Conservation (phyloP, 2,888 invertebrate species). For the Chalcosyrphus nemorum region DNA sequence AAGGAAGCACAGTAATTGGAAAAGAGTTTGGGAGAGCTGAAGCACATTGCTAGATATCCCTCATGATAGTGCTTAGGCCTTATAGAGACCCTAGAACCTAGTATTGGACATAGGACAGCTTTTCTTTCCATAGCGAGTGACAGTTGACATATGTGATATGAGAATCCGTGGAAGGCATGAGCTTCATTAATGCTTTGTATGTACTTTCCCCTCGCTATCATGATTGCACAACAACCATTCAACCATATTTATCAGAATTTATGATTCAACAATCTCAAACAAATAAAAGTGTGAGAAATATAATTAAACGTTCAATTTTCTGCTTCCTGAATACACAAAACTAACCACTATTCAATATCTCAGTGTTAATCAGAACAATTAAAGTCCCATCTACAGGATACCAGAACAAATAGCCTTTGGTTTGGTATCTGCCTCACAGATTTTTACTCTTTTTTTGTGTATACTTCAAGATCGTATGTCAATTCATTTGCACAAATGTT, state of each 20-base stretch:
- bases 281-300: constrained; percentile 48
- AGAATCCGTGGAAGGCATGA: too few relatives aligned
- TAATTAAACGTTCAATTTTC: constrained; percentile 31
- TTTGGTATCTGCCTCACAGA: constrained; percentile 10
- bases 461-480: constrained; percentile 38
- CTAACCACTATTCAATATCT: constrained; percentile 29
- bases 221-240: too few relatives aligned
- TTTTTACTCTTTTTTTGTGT: constrained; percentile 1
- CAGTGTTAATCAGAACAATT: constrained; percentile 70
- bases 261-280: background rate
- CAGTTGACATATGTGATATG: too few relatives aligned
- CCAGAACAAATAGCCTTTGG: constrained; percentile 47
- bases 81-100: too few relatives aligned
- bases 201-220: too few relatives aligned
- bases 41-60: too few relatives aligned
- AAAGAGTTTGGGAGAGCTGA: too few relatives aligned
- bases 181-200: too few relatives aligned
- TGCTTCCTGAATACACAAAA: background rate
- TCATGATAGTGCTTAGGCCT: too few relatives aligned
- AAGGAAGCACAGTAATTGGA: too few relatives aligned
- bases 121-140: too few relatives aligned
- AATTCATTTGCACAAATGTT: constrained; percentile 58
- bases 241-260: background rate
- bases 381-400: constrained; percentile 54
- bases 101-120: too few relatives aligned